Base-by-base conservation (phyloP, 2,888 invertebrate species). In the Phyllotreta cruciferae region DNA sequence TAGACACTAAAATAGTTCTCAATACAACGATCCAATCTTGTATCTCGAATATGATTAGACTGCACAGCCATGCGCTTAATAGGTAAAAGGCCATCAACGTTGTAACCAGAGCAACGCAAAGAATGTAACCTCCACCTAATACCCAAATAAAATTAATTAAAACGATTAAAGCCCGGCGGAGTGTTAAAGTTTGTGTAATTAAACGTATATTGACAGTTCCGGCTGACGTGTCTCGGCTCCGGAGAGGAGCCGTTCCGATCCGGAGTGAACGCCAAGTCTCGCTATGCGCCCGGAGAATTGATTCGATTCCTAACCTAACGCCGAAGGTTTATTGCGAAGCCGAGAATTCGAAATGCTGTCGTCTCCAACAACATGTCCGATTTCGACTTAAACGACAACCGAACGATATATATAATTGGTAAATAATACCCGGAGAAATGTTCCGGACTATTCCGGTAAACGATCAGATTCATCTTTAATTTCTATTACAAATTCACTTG, bases 171-270 rank as follows among this genome's bases (percentile, higher is more conserved):
- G 58, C 50, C 50, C 64, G 67, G 60, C 60, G 65, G 54, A 68
- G 66, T 71, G 73, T 74, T 70, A 68, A 70, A 74, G 71, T 70
- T 69, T 67, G 63, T 64, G 71, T 72, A 77, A 77, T 77, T 77
- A 75, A 76, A 75, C 72, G 72, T 75, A 75, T 74, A 77, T 76
- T 75, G 76, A 76, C 76, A 73, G 75, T 74, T 75, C 73, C 74
- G 72, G 66, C 70, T 70, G 66, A 66, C 50, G 55, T 60, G 56
- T 62, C 62, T 49, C 11, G 63, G 54, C 60, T 24, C 24, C 24
- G 24, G 2, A 24, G 24, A 24, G 24, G 4, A 24, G 24, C 24
- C 24, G 24, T 3, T 24, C 4, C 24, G 24, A 24, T 24, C 24
- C 24, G 24, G 24, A 24, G 24, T 4, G 24, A 24, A 24, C 24